Percentiles rank a stretch among this genome's conserved stretches.
Evolutionary conservation across 2,888 invertebrate genomes (phyloP).

Genomic region (Yponomeuta plumbellus): DNA sequence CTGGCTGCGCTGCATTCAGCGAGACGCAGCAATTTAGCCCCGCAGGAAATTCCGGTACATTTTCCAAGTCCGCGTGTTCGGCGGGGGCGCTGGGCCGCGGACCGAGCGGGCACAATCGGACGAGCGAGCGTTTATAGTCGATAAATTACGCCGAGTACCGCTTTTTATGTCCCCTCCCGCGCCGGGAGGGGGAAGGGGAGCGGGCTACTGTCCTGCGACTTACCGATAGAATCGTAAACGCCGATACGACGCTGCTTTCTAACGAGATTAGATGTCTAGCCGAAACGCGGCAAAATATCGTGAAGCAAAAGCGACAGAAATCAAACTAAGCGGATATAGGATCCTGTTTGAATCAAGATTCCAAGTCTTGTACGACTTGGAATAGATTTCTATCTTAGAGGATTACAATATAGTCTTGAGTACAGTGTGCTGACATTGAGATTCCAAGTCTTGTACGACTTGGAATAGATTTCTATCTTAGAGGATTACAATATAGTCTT

Average conservation of each 20-base stretch:
- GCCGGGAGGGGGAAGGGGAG: background rate
- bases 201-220: background rate
- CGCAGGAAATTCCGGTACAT: background rate
- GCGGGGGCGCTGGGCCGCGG: constrained; percentile 19
- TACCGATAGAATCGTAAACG: background rate
- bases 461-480: no score
- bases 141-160: constrained; percentile 31
- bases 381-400: no score
- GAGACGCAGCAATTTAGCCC: background rate
- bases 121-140: constrained; percentile 29
- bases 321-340: background rate
- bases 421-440: no score
- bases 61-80: constrained; percentile 8
- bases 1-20: background rate
- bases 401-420: no score
- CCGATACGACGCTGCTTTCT: background rate
- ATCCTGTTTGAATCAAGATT: background rate
- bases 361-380: no score
- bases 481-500: no score
- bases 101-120: background rate
- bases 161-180: constrained; percentile 27
- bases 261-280: background rate
- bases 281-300: background rate
- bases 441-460: no score
- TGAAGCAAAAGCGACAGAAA: background rate